Base-by-base conservation (phyloP, 2,888 invertebrate species). In the Drosophila paranaensis region DNA sequence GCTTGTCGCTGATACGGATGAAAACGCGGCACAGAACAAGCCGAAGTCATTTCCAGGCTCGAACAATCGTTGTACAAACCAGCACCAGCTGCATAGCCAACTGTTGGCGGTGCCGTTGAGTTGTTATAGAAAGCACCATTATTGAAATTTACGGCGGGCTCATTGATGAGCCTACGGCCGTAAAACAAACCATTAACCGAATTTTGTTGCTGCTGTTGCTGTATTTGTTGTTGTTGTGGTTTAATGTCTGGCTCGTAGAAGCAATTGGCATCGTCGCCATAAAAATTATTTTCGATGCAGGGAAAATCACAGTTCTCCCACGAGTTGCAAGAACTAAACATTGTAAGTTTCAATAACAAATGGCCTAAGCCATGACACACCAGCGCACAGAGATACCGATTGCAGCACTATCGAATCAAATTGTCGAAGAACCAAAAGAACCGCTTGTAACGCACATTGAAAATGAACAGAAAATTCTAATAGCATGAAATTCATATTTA, bases 401-500 rank as follows among this genome's bases (percentile, higher is more conserved):
- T 56, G 37, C 11, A 30, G 30, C 10, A 37, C 40, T 30, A 50
- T 50, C 50, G 46, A 55, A n/a, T 57, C 27, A 14, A 20, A 27
- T 46, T 37, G 2, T 9, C 13, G 13, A 10, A 14, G 30, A 14
- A 14, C 25, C n/a, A 2, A 40, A 33, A 73, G 39, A 67, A 61
- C 60, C 78, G 80, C 30, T 70, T 58, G 9, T 46, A 16, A 45
- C 25, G 60, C 65, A 66, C 60, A 77, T 79, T 75, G 64, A 56
- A 89, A 90, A 87, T 84, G 83, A 89, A 78, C 89, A 74, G 83
- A 82, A 78, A 77, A 71, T 83, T 77, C 55, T 69, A 77, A 66
- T 78, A 79, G 74, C 77, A 63, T 46, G 67, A 77, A 80, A 83
- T 82, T 82, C 79, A 75, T 90, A 89, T 79, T 80, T 82, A 80